A percentile compares a stretch with the other conserved stretches of the same genome.
These are phyloP conservation scores for Lateolabrax maculatus DNA, from an alignment of 2,797 vertebrate species.

Conservation along the genomic window DNA sequence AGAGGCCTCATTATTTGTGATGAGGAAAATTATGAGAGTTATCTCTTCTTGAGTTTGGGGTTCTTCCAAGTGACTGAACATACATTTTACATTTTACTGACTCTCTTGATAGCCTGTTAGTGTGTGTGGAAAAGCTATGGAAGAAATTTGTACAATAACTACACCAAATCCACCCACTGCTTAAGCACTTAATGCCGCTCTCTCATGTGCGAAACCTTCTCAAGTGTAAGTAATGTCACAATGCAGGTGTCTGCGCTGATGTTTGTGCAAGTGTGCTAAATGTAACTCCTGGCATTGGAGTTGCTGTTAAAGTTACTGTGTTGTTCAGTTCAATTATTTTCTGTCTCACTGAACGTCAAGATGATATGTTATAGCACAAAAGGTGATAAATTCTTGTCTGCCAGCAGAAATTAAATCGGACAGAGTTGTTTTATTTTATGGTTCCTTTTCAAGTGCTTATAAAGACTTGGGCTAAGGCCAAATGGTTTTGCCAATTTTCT, in stretches of 20 bases:
- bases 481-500: not conserved
- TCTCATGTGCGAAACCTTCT: not conserved
- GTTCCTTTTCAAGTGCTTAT: not conserved
- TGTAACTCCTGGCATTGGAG: not conserved
- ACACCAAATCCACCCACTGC: conserved; percentile 8
- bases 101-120: not conserved
- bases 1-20: conserved; percentile 5
- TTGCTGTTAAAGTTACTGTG: conserved; percentile 3
- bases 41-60: not conserved
- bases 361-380: conserved; percentile 10
- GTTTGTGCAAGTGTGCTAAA: conserved; percentile 10
- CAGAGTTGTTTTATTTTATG: conserved; percentile 5
- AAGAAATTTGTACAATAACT: not conserved
- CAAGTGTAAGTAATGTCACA: conserved; percentile 4
- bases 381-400: not conserved
- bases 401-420: conserved; percentile 27
- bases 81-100: conserved; percentile 7
- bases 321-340: conserved; percentile 35
- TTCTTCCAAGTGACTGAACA: conserved; percentile 2
- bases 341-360: conserved; percentile 25
- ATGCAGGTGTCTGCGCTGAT: not conserved
- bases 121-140: not conserved
- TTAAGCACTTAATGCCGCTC: not conserved
- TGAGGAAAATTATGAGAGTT: too few species aligned
- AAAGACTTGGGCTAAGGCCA: conserved; percentile 12